Evolutionary conservation across 2,797 vertebrate species (phyloP).

Genomic region (Gambelia wislizenii): DNA sequence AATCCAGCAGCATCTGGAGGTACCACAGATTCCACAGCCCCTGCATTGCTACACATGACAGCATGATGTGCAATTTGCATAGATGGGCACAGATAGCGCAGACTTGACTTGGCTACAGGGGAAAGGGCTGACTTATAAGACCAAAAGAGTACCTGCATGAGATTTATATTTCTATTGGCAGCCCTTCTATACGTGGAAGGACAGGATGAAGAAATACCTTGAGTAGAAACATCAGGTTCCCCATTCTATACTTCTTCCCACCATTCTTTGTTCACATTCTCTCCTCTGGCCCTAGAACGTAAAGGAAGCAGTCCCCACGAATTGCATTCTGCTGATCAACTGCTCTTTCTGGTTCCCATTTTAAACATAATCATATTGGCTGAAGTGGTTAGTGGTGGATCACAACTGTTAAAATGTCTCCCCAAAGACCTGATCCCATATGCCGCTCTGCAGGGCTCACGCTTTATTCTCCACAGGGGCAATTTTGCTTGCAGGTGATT

Average conservation of each 20-base stretch:
- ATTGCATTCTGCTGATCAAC: neutral
- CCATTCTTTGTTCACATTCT: neutral
- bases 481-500: neutral
- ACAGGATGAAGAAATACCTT: neutral
- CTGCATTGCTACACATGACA: neutral
- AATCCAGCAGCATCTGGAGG: neutral
- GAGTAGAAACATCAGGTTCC: too few relatives aligned
- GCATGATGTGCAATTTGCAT: neutral
- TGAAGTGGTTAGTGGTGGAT: neutral
- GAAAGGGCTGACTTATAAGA: neutral
- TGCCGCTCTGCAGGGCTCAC: neutral
- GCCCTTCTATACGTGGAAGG: neutral
- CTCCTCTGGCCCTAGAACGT: neutral
- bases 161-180: too few relatives aligned
- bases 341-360: neutral
- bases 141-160: neutral
- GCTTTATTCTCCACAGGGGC: constrained; percentile 13
- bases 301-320: neutral
- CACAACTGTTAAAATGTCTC: neutral
- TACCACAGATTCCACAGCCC: too few relatives aligned
- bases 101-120: neutral
- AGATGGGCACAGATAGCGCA: neutral
- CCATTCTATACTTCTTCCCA: neutral
- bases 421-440: constrained; percentile 8
- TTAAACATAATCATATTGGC: constrained; percentile 4